Evolutionary conservation across 2,888 invertebrate species (phyloP), one percentile per base, ranked within the genome.

Genomic region (Glaucopsyche alexis): DNA sequence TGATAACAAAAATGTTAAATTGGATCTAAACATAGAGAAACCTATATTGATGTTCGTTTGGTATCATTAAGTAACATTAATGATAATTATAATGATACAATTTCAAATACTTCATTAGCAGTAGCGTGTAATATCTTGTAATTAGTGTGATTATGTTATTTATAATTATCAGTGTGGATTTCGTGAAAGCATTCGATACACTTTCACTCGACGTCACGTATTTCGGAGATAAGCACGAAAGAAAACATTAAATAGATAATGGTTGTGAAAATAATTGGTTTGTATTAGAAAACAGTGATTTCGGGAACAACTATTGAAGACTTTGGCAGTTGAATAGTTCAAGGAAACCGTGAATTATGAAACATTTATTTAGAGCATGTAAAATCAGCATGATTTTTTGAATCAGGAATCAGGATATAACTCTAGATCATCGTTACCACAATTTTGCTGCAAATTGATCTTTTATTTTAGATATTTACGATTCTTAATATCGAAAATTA

Each of bases 91-190:
- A 29, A 7, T 13, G 29, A 60, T 60, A 38, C 60, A 60, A 60
- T 60, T 60, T 60, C 60, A 60, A 60, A 60, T 60, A 60, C 60
- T 60, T 69, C 69, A 49, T 49, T 49, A 69, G 47, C 29, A 13
- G 38, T 65, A 38, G 69, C 69, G 69, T 69, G 49, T 47, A 14
- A 69, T 19, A 49, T 47, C 49, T 47, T 11, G 49, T 29, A 69
- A 69, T 69, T 69, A 69, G 45, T 69, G 69, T 47, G 19, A 47
- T 69, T 69, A 49, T 69, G 49, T 69, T 69, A 69, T 49, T 69
- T 69, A 29, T 69, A 45, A 67, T 69, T 69, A 60, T 60, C 60
- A 29, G 29, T 45, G 45, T 45, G 16, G 42, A 45, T 69, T 69
- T 69, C 69, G 69, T 69, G 69, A 69, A 47, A 47, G 69, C 49